These are phyloP conservation scores for Trigoniulus corallinus DNA, from an alignment of 1,140 invertebrate species.

Conservation along the genomic window DNA sequence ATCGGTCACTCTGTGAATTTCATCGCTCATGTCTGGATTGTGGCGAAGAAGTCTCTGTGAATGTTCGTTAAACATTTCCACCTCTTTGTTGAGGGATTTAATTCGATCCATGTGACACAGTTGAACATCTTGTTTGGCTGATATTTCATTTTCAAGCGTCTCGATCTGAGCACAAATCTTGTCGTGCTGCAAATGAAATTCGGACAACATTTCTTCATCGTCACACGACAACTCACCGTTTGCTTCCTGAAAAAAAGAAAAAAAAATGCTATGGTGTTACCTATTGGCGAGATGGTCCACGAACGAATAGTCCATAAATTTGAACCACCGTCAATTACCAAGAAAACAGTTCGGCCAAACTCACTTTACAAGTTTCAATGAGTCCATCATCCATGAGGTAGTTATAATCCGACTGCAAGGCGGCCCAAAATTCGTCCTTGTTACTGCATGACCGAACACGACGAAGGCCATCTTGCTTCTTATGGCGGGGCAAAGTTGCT, in stretches of 20 bases:
- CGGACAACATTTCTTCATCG: too few relatives aligned
- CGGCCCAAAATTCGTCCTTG: constrained; percentile 68
- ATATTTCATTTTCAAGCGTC: constrained; percentile 54
- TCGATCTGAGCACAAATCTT: constrained; percentile 63
- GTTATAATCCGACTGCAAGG: constrained; percentile 64
- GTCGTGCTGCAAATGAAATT: constrained; percentile 60
- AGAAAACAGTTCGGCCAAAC: not conserved
- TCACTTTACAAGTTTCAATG: constrained; percentile 65
- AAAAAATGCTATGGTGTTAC: constrained; percentile 1
- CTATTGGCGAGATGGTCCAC: not conserved
- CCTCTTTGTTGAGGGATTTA: too few relatives aligned
- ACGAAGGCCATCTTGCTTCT: too few relatives aligned
- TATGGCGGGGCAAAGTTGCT: not conserved
- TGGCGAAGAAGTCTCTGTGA: constrained; percentile 48
- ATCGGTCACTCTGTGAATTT: constrained; percentile 50
- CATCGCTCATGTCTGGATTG: constrained; percentile 51
- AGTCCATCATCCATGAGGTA: constrained; percentile 88
- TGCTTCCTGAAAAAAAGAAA: constrained; percentile 42
- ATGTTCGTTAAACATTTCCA: constrained; percentile 59
- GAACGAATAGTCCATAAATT: not conserved
- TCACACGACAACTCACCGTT: constrained; percentile 52
- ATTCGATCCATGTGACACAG: too few relatives aligned
- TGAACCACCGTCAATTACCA: not conserved
- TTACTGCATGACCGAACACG: not conserved
- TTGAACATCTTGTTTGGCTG: constrained; percentile 49